Evolutionary conservation across 2,113 vertebrate species (phyloP).

Genomic region (Lampris megalopsis): DNA sequence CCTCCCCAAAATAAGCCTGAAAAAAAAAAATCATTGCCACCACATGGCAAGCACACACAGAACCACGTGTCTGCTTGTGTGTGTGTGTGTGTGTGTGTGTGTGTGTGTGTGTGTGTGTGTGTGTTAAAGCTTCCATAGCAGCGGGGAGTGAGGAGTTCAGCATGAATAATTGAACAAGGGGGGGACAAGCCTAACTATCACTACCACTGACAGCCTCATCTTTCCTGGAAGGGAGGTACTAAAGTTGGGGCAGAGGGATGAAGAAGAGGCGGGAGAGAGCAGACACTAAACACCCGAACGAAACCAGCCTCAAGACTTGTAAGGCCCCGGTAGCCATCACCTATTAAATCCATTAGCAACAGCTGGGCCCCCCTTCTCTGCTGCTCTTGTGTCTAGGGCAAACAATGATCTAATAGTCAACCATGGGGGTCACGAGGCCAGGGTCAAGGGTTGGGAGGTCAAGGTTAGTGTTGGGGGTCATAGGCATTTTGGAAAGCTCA

Average conservation of each 20-base stretch:
- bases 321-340: slow-evolving; percentile 4
- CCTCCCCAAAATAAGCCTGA: slow-evolving; percentile 71
- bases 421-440: slow-evolving; percentile 35
- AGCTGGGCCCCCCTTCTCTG: slow-evolving; percentile 48
- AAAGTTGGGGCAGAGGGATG: slow-evolving; percentile 25
- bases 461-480: slow-evolving; percentile 62
- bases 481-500: slow-evolving; percentile 43
- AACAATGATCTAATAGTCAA: slow-evolving; percentile 32
- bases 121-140: slow-evolving; percentile 58
- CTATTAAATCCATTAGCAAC: slow-evolving; percentile 47
- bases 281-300: slow-evolving; percentile 29
- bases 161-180: slow-evolving; percentile 77
- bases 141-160: slow-evolving; percentile 65
- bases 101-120: slow-evolving; percentile 34
- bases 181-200: slow-evolving; percentile 52
- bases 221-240: slow-evolving; percentile 33
- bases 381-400: slow-evolving; percentile 29
- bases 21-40: slow-evolving; percentile 71
- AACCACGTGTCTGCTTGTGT: not conserved
- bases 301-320: slow-evolving; percentile 22
- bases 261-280: not conserved
- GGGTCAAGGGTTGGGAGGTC: slow-evolving; percentile 50
- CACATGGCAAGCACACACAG: slow-evolving; percentile 65
- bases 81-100: slow-evolving; percentile 21
- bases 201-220: slow-evolving; percentile 63